Base-by-base conservation (phyloP, 2,888 invertebrate genomes). In the Aplocera efformata region DNA sequence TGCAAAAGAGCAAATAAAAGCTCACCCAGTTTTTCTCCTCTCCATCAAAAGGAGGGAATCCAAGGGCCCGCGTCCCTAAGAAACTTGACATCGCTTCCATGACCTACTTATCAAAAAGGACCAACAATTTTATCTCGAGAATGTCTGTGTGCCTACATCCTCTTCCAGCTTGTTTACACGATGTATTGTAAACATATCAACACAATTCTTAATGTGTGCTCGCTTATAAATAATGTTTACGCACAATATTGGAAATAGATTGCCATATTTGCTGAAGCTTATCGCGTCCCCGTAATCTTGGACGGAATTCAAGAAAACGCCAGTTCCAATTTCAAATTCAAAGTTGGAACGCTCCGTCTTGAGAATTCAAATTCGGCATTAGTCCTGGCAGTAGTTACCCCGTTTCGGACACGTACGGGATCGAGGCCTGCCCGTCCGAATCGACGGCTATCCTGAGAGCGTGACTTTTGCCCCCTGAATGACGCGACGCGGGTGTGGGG, bases 391-490 rank as follows among this genome's bases (percentile, higher is more conserved):
- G 57, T 71, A 63, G 67, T 67, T 71, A 67, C 66, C 64, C 63
- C 61, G 55, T 56, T 56, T 50, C 35, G 42, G 48, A 56, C 58
- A 58, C 62, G 61, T 67, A 67, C 70, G 67, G 71, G 67, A 75
- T 70, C 67, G 72, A 67, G 67, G 63, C 59, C 71, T 77, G 79
- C 72, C 80, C 74, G 77, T 72, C 73, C 72, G 62, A 72, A 80
- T 84, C 79, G 78, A 74, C 79, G 77, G 76, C 76, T 74, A 78
- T 77, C 80, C 79, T 65, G 65, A 71, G 81, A 80, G 72, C 77
- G 78, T 85, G 88, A 88, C 88, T 88, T 85, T 80, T 85, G 79
- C 73, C 77, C 80, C 78, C 76, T 73, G 79, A 81, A 80, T 79
- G 84, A 81, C 79, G 80, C 73, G 74, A 69, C 69, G 70, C 74